Evolutionary conservation across 2,888 invertebrate genomes (phyloP).

Genomic region (Eupithecia dodoneata): DNA sequence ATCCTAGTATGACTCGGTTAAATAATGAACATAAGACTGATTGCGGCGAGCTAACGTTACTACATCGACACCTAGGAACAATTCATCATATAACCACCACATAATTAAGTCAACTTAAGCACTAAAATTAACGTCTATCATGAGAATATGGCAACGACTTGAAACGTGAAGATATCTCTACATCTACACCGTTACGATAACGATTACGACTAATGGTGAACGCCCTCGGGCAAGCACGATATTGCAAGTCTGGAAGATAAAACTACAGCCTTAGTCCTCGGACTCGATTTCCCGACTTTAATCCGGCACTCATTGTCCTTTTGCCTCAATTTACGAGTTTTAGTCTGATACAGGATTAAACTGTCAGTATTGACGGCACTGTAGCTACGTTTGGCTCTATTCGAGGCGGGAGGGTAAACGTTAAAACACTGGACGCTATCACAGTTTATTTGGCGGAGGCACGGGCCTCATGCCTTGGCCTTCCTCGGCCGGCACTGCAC

Average conservation of each 20-base stretch:
- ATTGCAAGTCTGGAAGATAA: slow-evolving; percentile 66
- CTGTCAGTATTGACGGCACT: slow-evolving; percentile 77
- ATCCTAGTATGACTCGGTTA: slow-evolving; percentile 66
- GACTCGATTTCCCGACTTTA: slow-evolving; percentile 59
- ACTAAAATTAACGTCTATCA: slow-evolving; percentile 63
- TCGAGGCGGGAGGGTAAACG: slow-evolving; percentile 53
- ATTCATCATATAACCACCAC: slow-evolving; percentile 75
- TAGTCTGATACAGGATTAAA: slow-evolving; percentile 58
- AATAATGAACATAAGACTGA: slow-evolving; percentile 72
- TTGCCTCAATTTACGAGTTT: slow-evolving; percentile 46
- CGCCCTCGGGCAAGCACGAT: slow-evolving; percentile 63
- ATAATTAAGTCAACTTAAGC: slow-evolving; percentile 67
- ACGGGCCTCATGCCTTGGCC: slow-evolving; percentile 71
- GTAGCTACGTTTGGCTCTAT: slow-evolving; percentile 57
- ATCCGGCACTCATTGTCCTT: slow-evolving; percentile 59
- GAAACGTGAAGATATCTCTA: slow-evolving; percentile 46
- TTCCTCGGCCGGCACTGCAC: slow-evolving; percentile 87
- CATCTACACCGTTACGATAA: slow-evolving; percentile 44
- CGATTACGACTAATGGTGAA: slow-evolving; percentile 50
- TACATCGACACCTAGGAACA: slow-evolving; percentile 69
- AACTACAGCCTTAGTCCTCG: slow-evolving; percentile 59
- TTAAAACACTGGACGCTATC: slow-evolving; percentile 80
- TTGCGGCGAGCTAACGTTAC: slow-evolving; percentile 62
- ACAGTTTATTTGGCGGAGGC: slow-evolving; percentile 68
- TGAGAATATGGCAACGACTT: slow-evolving; percentile 57